These are phyloP conservation scores for Podarcis raffonei DNA, from an alignment of 2,113 vertebrate genomes.

Conservation along the genomic window DNA sequence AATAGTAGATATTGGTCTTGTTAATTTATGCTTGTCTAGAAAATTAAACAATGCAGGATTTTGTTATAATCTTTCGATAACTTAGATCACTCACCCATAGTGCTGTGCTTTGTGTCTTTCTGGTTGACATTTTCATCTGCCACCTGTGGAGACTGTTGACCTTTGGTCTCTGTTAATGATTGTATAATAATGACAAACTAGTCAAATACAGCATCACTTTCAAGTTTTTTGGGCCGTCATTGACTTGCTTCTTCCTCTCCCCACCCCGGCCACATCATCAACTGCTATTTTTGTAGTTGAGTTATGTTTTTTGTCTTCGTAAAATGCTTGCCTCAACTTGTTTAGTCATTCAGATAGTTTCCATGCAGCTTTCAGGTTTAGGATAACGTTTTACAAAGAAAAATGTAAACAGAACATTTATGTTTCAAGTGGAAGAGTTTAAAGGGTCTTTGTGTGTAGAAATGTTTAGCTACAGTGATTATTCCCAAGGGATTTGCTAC, in stretches of 20 bases:
- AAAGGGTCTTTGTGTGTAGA: background rate
- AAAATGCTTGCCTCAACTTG: background rate
- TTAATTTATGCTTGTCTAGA: background rate
- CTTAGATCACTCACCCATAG: accelerated
- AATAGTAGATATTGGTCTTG: accelerated
- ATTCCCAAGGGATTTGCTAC: background rate
- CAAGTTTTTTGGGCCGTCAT: accelerated
- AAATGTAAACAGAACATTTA: too few species aligned
- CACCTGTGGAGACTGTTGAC: background rate
- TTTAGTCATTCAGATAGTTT: background rate
- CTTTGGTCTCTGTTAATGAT: background rate
- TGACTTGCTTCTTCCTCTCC: background rate
- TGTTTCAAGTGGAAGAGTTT: background rate
- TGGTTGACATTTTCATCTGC: accelerated
- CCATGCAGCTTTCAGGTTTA: background rate
- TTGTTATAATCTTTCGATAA: background rate
- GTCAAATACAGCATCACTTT: background rate
- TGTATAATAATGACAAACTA: background rate
- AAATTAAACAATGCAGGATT: background rate
- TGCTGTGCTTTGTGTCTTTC: accelerated
- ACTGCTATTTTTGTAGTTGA: accelerated
- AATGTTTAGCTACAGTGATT: background rate
- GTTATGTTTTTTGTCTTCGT: background rate
- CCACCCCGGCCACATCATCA: background rate
- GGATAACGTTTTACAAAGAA: background rate